phyloP scores from a whole-genome alignment of 2,113 vertebrate genomes.

The Boleophthalmus pectinirostris region DNA sequence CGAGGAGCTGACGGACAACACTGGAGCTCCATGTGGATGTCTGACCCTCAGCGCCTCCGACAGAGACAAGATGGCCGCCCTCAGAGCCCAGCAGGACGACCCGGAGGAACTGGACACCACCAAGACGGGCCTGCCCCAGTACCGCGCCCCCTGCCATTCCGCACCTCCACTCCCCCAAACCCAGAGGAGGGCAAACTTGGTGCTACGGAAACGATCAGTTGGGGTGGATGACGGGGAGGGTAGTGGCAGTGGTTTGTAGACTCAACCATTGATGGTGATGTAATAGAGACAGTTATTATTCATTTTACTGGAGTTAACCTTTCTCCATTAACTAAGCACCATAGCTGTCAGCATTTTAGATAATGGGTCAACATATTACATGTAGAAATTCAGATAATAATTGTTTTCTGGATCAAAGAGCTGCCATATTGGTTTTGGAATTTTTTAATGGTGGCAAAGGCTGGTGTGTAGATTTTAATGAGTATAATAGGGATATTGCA shows the following conservation, averaged over 20 bases:
- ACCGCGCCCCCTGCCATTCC: conserved; percentile 66
- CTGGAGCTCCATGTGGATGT: conserved; percentile 69
- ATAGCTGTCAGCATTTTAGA: conserved; percentile 27
- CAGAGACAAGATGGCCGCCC: conserved; percentile 73
- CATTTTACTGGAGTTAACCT: conserved; percentile 30
- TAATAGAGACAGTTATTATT: conserved; percentile 39
- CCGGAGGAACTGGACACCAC: conserved; percentile 79
- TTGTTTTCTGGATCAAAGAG: too few relatives aligned
- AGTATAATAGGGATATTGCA: not conserved
- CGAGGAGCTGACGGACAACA: conserved; percentile 39
- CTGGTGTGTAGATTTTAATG: not conserved
- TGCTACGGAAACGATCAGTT: conserved; percentile 74
- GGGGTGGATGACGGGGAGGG: conserved; percentile 77
- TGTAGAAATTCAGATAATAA: not conserved
- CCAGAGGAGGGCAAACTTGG: conserved; percentile 52
- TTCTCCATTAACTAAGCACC: conserved; percentile 41
- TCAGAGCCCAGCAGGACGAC: conserved; percentile 70
- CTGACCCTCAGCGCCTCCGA: conserved; percentile 76
- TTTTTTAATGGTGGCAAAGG: not conserved
- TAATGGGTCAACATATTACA: conserved; percentile 17
- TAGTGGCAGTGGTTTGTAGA: conserved; percentile 80
- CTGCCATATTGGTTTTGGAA: not conserved
- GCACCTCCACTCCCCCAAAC: conserved; percentile 50
- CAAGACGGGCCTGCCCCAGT: conserved; percentile 74
- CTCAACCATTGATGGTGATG: not conserved